Evolutionary conservation across 2,888 invertebrate genomes (phyloP).

Genomic region (Volucella inflata): DNA sequence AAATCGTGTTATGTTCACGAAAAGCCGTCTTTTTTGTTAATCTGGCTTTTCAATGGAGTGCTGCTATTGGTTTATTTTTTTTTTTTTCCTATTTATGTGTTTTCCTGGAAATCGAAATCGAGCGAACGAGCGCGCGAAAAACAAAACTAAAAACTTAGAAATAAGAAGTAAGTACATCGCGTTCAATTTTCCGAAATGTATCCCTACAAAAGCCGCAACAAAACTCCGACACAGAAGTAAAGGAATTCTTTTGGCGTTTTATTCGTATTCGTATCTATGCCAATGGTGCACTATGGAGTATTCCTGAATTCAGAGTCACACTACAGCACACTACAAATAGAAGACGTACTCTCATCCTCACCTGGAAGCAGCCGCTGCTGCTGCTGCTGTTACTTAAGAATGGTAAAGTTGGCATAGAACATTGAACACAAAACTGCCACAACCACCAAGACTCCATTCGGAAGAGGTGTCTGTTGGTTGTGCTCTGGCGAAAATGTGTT

Average conservation of each 20-base stretch:
- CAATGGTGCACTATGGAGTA: slow-evolving; percentile 71
- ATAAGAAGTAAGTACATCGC: background rate
- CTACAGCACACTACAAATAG: slow-evolving; percentile 11
- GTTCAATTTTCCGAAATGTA: slow-evolving; percentile 58
- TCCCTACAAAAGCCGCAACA: slow-evolving; percentile 6
- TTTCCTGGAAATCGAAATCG: slow-evolving; percentile 67
- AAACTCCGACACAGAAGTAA: slow-evolving; percentile 49
- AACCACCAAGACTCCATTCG: too few species aligned
- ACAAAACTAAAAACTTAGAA: slow-evolving; percentile 63
- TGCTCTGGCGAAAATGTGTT: slow-evolving; percentile 64
- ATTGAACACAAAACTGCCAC: slow-evolving; percentile 37
- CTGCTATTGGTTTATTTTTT: background rate
- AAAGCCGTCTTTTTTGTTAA: slow-evolving; percentile 41
- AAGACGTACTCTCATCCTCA: slow-evolving; percentile 65
- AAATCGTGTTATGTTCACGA: slow-evolving; percentile 72
- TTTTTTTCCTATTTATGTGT: slow-evolving; percentile 5
- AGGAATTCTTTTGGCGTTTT: slow-evolving; percentile 63
- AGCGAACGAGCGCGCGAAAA: slow-evolving; percentile 67
- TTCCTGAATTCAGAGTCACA: slow-evolving; percentile 12
- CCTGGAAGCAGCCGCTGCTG: slow-evolving; percentile 43
- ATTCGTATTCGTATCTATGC: slow-evolving; percentile 69
- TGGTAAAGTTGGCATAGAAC: slow-evolving; percentile 32
- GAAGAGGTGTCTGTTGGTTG: slow-evolving; percentile 55
- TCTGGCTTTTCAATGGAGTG: slow-evolving; percentile 33
- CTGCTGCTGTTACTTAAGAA: background rate